phyloP scores from a whole-genome alignment of 2,888 invertebrate species.

The Apotomis turbidana region DNA sequence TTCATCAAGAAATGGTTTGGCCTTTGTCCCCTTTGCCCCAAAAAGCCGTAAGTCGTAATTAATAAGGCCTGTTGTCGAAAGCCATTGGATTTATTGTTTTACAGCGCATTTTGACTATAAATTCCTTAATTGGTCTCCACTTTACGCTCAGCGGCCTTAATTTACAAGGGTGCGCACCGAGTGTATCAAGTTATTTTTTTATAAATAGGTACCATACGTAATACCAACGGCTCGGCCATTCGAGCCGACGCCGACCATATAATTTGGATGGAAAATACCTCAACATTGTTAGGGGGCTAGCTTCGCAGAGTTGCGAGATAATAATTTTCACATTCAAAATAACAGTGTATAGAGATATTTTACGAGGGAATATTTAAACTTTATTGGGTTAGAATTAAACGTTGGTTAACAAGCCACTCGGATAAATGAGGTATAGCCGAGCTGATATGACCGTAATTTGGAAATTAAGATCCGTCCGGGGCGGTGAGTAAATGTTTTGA shows the following conservation, averaged over 20 bases:
- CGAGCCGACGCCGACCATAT: slow-evolving; percentile 55
- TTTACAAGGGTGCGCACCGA: slow-evolving; percentile 77
- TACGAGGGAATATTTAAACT: slow-evolving; percentile 59
- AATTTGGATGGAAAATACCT: slow-evolving; percentile 66
- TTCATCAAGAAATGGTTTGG: slow-evolving; percentile 26
- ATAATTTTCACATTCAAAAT: slow-evolving; percentile 77
- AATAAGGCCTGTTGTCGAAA: slow-evolving; percentile 72
- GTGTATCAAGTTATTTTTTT: slow-evolving; percentile 64
- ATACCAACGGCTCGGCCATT: slow-evolving; percentile 42
- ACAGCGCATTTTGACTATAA: slow-evolving; percentile 77
- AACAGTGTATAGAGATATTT: slow-evolving; percentile 62
- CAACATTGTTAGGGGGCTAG: slow-evolving; percentile 69
- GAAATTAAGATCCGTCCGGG: slow-evolving; percentile 63
- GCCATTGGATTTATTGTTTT: slow-evolving; percentile 81
- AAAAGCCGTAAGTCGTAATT: slow-evolving; percentile 70
- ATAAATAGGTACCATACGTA: slow-evolving; percentile 46
- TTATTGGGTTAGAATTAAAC: slow-evolving; percentile 60
- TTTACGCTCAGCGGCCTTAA: slow-evolving; percentile 75
- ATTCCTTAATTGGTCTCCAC: slow-evolving; percentile 78
- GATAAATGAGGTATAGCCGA: slow-evolving; percentile 55
- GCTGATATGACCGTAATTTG: slow-evolving; percentile 70
- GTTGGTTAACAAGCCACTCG: slow-evolving; percentile 54
- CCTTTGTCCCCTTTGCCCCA: slow-evolving; percentile 48
- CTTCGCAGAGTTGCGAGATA: slow-evolving; percentile 61
- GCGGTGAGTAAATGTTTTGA: slow-evolving; percentile 67